These are phyloP conservation scores for Drosophila fulvimacula DNA, from an alignment of 2,888 invertebrate species.

Conservation along the genomic window DNA sequence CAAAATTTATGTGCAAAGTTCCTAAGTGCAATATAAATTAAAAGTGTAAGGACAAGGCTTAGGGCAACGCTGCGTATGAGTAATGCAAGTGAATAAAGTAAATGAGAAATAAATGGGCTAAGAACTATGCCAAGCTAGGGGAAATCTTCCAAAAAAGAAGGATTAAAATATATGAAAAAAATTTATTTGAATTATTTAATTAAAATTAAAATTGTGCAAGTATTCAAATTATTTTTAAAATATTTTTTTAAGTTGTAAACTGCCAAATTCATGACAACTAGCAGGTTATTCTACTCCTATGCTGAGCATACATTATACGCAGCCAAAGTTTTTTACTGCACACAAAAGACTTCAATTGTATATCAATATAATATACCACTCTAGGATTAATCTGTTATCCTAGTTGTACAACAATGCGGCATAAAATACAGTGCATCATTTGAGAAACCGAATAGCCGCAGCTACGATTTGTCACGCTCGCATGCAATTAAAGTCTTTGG, in stretches of 20 bases:
- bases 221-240: not conserved
- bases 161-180: not conserved
- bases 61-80: constrained; percentile 44
- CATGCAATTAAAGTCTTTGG: constrained; percentile 59
- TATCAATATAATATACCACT: not conserved
- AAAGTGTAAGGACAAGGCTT: constrained; percentile 41
- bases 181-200: no score
- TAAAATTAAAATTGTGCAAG: no score
- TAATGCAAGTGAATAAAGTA: constrained; percentile 32
- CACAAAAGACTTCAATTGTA: not conserved
- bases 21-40: constrained; percentile 74
- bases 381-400: not conserved
- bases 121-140: not conserved
- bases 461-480: constrained; percentile 45
- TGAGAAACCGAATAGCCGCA: constrained; percentile 25
- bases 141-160: no score
- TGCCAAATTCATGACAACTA: not conserved
- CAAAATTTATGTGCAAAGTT: constrained; percentile 74
- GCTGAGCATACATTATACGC: not conserved
- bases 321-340: not conserved
- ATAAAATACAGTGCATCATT: constrained; percentile 2
- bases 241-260: not conserved
- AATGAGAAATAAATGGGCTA: constrained; percentile 3
- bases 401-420: constrained; percentile 1
- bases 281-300: not conserved